Conservation (phyloP, 2,888 invertebrate genomes). For the Quadroppia sp. region DNA sequence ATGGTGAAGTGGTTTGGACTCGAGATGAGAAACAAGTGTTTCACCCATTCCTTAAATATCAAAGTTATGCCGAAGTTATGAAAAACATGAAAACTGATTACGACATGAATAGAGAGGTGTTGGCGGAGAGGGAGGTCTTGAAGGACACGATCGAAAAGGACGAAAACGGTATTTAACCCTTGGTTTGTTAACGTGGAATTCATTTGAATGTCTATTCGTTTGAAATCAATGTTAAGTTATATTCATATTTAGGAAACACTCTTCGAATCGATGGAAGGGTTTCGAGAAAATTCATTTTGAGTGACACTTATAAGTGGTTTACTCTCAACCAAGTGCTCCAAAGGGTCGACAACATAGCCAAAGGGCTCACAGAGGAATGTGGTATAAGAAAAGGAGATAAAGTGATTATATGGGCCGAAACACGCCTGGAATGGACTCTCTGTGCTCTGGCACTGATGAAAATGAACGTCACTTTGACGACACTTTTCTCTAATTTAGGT, state of each 20-base stretch:
- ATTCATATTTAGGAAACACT: conserved; percentile 36
- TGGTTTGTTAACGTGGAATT: too few relatives aligned
- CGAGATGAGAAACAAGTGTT: conserved; percentile 7
- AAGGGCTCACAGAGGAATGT: conserved; percentile 21
- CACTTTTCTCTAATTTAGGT: conserved; percentile 41
- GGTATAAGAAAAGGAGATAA: conserved; percentile 28
- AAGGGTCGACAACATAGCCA: conserved; percentile 27
- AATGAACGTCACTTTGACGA: conserved; percentile 10
- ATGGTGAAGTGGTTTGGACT: conserved; percentile 36
- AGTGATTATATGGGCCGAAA: conserved; percentile 40
- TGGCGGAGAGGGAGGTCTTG: conserved; percentile 29
- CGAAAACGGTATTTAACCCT: conserved; percentile 24
- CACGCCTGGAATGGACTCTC: conserved; percentile 38
- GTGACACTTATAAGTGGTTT: conserved; percentile 38
- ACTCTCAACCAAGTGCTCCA: conserved; percentile 29
- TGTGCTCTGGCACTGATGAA: conserved; percentile 25
- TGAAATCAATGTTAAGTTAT: too few relatives aligned
- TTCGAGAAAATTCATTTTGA: conserved; percentile 32
- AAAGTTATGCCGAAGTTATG: conserved; percentile 14
- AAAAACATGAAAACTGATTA: conserved; percentile 7
- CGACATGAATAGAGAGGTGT: background rate
- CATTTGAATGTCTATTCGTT: too few relatives aligned
- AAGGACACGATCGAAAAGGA: conserved; percentile 4
- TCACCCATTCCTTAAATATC: conserved; percentile 21
- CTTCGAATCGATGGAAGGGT: conserved; percentile 36